These are phyloP conservation scores for Halyomorpha halys DNA, from an alignment of 1,140 invertebrate species.

Conservation along the genomic window DNA sequence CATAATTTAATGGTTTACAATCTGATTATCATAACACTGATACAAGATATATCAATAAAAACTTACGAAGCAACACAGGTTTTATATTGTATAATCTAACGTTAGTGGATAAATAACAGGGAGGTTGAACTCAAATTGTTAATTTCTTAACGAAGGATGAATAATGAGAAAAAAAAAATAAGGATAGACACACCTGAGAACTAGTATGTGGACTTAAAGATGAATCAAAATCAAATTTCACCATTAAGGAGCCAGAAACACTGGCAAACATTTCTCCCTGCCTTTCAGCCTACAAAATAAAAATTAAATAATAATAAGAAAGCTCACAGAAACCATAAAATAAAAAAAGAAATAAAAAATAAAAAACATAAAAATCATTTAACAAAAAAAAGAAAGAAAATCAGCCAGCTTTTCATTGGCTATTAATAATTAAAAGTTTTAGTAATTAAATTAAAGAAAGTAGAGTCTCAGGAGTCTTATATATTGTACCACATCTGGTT, in stretches of 20 bases:
- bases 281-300: slow-evolving; percentile 44
- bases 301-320: slow-evolving; percentile 6
- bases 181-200: slow-evolving; percentile 48
- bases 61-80: no score
- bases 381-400: background rate
- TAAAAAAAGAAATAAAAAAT: background rate
- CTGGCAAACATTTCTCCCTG: slow-evolving; percentile 71
- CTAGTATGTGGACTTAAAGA: slow-evolving; percentile 59
- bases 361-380: background rate
- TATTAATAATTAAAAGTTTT: no score
- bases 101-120: no score
- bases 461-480: no score
- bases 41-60: no score
- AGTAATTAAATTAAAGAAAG: no score
- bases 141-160: background rate
- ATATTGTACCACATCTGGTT: no score
- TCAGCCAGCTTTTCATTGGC: background rate
- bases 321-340: background rate
- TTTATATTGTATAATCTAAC: no score
- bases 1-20: no score
- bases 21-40: no score
- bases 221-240: slow-evolving; percentile 64
- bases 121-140: no score
- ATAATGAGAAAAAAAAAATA: background rate
- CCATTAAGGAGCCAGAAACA: slow-evolving; percentile 68